Percentiles rank a stretch among this genome's conserved stretches.
phyloP scores from a whole-genome alignment of 2,797 vertebrate species.

The Apogon talboti region DNA sequence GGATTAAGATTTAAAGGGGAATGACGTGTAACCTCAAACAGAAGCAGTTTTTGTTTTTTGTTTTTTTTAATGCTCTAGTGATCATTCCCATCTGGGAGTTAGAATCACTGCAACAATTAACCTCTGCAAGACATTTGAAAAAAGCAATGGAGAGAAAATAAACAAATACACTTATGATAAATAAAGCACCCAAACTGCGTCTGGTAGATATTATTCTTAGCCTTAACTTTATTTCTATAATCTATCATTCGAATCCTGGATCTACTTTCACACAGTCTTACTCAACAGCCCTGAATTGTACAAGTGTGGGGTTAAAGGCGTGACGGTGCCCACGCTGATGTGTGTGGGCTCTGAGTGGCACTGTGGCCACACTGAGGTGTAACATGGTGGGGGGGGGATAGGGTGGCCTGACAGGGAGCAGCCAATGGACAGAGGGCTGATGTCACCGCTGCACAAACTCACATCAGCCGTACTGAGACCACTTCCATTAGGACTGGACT shows the following conservation, averaged over 20 bases:
- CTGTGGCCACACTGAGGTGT: constrained; percentile 47
- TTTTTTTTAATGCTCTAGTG: background rate
- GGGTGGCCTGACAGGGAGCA: constrained; percentile 71
- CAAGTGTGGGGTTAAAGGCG: background rate
- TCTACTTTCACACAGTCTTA: background rate
- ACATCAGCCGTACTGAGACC: constrained; percentile 51
- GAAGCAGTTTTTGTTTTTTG: constrained; percentile 15
- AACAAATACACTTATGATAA: too few relatives aligned
- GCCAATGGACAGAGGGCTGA: constrained; percentile 68
- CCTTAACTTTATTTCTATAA: too few relatives aligned
- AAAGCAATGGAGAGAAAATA: too few relatives aligned
- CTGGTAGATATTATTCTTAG: too few relatives aligned
- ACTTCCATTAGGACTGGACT: constrained; percentile 26
- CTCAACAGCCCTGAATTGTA: constrained; percentile 9
- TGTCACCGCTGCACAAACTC: constrained; percentile 55
- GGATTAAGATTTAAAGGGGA: constrained; percentile 74
- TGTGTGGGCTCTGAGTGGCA: constrained; percentile 20
- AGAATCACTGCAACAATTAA: too few relatives aligned
- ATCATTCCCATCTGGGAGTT: too few relatives aligned
- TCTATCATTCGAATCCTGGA: too few relatives aligned
- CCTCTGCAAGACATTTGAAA: too few relatives aligned
- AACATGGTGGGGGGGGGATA: constrained; percentile 36
- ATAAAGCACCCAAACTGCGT: too few relatives aligned
- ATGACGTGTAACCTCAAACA: constrained; percentile 50
- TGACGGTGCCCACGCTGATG: constrained; percentile 15